Evolutionary conservation across 2,113 vertebrate species (phyloP).

Genomic region (Malaclemys terrapin): DNA sequence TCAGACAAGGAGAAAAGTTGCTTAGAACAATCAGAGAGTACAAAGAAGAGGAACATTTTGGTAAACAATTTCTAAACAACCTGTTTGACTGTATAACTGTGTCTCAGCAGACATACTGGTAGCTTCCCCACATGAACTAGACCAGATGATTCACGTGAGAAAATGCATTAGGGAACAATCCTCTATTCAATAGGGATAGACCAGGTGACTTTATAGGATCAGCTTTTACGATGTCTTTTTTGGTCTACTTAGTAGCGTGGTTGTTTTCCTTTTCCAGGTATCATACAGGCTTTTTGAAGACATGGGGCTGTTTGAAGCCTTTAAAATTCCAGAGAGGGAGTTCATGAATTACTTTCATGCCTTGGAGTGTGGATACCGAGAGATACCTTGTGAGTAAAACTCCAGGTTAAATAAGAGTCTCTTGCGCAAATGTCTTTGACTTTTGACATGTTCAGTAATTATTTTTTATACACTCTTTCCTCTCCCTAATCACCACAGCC

Average conservation of each 20-base stretch:
- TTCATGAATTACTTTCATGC: constrained; percentile 99
- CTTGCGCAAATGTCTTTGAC: not conserved
- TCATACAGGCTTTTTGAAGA: constrained; percentile 97
- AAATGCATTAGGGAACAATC: not conserved
- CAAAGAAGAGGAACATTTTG: not conserved
- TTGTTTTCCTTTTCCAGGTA: constrained; percentile 81
- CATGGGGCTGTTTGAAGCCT: constrained; percentile 95
- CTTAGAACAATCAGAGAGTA: not conserved
- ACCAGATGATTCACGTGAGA: not conserved
- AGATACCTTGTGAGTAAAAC: constrained; percentile 95
- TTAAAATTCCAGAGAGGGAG: constrained; percentile 95
- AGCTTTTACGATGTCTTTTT: not conserved
- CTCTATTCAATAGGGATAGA: not conserved
- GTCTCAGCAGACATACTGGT: not conserved
- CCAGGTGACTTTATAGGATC: rapidly evolving
- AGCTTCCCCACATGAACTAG: not conserved
- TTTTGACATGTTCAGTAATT: not conserved
- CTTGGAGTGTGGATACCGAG: constrained; percentile 96
- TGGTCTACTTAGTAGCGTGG: not conserved
- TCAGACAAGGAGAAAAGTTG: not conserved
- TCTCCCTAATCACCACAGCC: not conserved
- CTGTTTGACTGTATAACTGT: not conserved
- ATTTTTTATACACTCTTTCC: not conserved
- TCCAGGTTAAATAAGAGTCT: not conserved
- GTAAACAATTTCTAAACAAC: not conserved